Evolutionary conservation across 2,113 vertebrate species (phyloP).

Genomic region (Thalassarche chlororhynchos): DNA sequence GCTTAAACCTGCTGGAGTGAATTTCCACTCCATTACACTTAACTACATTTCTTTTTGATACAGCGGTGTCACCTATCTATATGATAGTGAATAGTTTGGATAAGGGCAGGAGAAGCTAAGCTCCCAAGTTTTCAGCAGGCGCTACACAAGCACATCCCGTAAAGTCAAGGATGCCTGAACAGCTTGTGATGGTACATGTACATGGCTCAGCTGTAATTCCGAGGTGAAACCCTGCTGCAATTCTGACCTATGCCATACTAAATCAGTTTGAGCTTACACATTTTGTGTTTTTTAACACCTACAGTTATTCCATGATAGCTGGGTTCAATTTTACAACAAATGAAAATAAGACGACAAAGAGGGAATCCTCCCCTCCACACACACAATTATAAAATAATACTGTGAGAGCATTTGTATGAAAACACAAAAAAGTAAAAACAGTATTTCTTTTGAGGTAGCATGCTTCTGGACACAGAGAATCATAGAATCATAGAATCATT

Average conservation of each 20-base stretch:
- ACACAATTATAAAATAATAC: neutral
- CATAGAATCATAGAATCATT: no score
- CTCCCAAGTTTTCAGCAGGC: neutral
- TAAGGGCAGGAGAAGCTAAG: neutral
- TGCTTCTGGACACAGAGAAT: neutral
- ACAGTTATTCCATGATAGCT: neutral
- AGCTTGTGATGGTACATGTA: neutral
- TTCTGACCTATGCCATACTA: neutral
- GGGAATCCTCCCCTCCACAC: neutral
- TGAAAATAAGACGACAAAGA: neutral
- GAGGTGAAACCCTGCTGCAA: neutral
- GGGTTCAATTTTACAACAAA: neutral
- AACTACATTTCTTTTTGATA: neutral
- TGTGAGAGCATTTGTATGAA: neutral
- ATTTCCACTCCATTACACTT: conserved; percentile 9
- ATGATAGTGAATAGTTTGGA: neutral
- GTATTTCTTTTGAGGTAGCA: neutral
- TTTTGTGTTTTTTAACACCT: neutral
- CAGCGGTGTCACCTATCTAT: neutral
- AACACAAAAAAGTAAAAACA: neutral
- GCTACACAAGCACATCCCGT: neutral
- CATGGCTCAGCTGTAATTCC: neutral
- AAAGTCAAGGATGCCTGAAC: neutral
- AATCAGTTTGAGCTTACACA: neutral
- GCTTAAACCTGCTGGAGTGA: conserved; percentile 11